Conservation (phyloP, 2,797 vertebrate species). For the Catharus ustulatus region DNA sequence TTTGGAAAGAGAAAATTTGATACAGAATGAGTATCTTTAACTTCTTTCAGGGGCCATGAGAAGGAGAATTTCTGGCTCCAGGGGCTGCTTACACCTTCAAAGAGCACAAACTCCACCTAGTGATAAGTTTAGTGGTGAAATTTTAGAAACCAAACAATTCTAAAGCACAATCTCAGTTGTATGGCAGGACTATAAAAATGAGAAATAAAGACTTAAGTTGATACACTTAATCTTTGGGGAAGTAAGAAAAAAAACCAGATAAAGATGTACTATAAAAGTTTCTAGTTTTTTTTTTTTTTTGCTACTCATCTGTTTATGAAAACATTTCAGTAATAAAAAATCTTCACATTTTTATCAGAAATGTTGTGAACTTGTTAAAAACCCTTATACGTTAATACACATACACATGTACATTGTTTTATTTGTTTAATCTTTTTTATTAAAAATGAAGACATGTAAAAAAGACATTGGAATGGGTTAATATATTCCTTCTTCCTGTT, state of each 20-base stretch:
- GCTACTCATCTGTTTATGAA: background rate
- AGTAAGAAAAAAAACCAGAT: background rate
- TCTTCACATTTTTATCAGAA: background rate
- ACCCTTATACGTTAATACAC: background rate
- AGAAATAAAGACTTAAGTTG: background rate
- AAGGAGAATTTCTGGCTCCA: slow-evolving; percentile 12
- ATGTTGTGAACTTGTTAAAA: background rate
- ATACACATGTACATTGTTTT: background rate
- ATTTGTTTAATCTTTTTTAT: background rate
- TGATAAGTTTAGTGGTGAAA: background rate
- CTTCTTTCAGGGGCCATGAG: background rate
- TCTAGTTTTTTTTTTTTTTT: background rate
- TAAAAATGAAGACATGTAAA: background rate
- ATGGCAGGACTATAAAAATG: background rate
- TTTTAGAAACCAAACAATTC: background rate
- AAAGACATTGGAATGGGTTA: background rate
- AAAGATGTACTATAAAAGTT: background rate
- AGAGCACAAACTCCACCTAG: slow-evolving; percentile 26
- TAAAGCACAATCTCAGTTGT: background rate
- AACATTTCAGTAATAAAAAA: background rate
- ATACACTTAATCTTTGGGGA: background rate
- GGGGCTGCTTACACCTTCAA: background rate
- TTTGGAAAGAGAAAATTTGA: background rate
- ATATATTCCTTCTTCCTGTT: background rate
- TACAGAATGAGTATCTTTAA: background rate